Evolutionary conservation across 2,888 invertebrate genomes (phyloP).

Genomic region (Eucera pruinosa): DNA sequence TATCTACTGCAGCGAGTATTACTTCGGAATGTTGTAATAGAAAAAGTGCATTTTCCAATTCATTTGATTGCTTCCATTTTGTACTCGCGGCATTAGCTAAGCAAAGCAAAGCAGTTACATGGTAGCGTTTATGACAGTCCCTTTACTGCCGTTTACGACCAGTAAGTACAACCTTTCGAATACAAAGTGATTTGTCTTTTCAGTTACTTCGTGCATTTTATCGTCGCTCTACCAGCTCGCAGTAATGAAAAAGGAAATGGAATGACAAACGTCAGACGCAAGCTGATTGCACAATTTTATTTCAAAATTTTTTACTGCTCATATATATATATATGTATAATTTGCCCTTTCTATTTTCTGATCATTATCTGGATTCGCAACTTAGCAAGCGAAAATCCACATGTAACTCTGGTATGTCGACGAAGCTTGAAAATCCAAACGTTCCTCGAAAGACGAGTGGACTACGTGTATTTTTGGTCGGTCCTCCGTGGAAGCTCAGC

Average conservation of each 20-base stretch:
- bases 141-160: conserved; percentile 26
- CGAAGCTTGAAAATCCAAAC: conserved; percentile 53
- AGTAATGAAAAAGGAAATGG: background rate
- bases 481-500: conserved; percentile 57
- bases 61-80: conserved; percentile 2
- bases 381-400: background rate
- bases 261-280: conserved; percentile 1
- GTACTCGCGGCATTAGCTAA: background rate
- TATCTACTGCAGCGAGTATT: background rate
- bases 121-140: conserved; percentile 13
- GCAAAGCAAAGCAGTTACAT: background rate
- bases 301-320: background rate
- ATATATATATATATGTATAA: background rate
- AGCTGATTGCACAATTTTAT: background rate
- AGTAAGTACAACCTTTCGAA: conserved; percentile 25
- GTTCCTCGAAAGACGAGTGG: conserved; percentile 50
- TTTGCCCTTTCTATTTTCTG: background rate
- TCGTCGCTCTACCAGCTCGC: background rate
- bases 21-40: background rate
- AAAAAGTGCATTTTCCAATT: background rate
- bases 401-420: conserved; percentile 46
- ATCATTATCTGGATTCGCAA: background rate
- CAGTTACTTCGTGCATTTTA: background rate
- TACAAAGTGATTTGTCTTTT: conserved; percentile 4
- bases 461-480: conserved; percentile 68